A percentile compares a stretch with the other conserved stretches of the same genome.
phyloP scores from a whole-genome alignment of 1,140 invertebrate genomes.

The Meloidogyne exigua region DNA sequence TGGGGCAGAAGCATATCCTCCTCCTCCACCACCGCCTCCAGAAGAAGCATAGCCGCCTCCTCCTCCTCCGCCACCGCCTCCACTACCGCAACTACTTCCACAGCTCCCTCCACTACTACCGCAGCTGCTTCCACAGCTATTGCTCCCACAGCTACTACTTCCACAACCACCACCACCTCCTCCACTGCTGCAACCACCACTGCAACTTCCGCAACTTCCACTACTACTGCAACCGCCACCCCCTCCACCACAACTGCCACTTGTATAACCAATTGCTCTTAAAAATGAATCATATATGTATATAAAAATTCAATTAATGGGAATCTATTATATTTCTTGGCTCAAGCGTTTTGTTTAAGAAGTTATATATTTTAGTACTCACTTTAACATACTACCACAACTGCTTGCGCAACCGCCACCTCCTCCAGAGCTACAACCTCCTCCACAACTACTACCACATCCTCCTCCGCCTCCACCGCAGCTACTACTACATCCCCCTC shows the following conservation, averaged over 20 bases:
- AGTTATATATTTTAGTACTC: no score
- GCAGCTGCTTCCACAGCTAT: neutral
- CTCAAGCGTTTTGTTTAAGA: no score
- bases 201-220: neutral
- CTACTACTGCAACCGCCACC: neutral
- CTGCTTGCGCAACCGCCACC: neutral
- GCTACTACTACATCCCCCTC: neutral
- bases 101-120: neutral
- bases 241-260: neutral
- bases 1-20: neutral
- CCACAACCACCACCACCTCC: neutral
- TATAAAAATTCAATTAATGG: no score
- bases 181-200: neutral
- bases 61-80: neutral
- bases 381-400: neutral
- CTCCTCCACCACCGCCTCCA: neutral
- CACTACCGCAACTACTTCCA: neutral
- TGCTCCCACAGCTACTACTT: neutral
- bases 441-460: neutral
- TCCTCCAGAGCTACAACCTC: slow-evolving; percentile 5
- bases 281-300: neutral
- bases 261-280: neutral
- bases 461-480: neutral
- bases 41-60: neutral
- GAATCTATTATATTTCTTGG: no score